These are phyloP conservation scores for Procambarus virginalis DNA, from an alignment of 1,140 invertebrate species.

Conservation along the genomic window DNA sequence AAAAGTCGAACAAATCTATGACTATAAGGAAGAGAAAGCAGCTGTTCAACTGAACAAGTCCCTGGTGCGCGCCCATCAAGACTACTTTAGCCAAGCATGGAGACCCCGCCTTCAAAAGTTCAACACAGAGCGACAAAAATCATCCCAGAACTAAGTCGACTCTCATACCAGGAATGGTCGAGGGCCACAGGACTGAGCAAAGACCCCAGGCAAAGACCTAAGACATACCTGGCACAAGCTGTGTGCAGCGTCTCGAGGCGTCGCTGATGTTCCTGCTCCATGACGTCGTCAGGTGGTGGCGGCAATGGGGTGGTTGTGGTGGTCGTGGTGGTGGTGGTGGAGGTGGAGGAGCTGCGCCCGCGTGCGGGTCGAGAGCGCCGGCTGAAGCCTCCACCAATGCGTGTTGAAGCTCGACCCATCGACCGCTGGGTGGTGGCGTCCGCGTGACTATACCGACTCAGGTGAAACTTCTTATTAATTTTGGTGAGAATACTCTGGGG, in stretches of 20 bases:
- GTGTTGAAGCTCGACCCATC: not conserved
- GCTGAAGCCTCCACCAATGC: not conserved
- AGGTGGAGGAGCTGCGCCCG: not conserved
- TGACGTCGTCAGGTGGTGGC: constrained; percentile 7
- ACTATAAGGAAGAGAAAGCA: too few relatives aligned
- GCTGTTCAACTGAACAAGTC: too few relatives aligned
- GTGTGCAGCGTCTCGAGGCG: constrained; percentile 30
- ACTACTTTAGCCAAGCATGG: too few relatives aligned
- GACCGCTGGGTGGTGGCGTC: not conserved
- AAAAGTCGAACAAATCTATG: too few relatives aligned
- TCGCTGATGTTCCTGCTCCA: constrained; percentile 32
- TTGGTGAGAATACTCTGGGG: not conserved
- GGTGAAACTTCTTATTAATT: not conserved
- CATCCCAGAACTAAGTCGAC: too few relatives aligned
- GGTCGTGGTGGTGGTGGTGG: constrained; percentile 31
- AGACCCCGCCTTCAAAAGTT: too few relatives aligned
- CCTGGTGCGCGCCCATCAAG: too few relatives aligned
- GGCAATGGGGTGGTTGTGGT: constrained; percentile 37
- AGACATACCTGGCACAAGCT: constrained; percentile 34
- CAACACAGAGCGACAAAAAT: too few relatives aligned
- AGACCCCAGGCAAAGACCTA: too few relatives aligned
- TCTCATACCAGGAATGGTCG: too few relatives aligned
- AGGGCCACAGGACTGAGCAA: too few relatives aligned
- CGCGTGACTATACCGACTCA: not conserved
- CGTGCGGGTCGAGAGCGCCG: not conserved